A percentile compares a stretch with the other conserved stretches of the same genome.
phyloP scores from a whole-genome alignment of 2,113 vertebrate genomes.

The Halcyon malimbica region DNA sequence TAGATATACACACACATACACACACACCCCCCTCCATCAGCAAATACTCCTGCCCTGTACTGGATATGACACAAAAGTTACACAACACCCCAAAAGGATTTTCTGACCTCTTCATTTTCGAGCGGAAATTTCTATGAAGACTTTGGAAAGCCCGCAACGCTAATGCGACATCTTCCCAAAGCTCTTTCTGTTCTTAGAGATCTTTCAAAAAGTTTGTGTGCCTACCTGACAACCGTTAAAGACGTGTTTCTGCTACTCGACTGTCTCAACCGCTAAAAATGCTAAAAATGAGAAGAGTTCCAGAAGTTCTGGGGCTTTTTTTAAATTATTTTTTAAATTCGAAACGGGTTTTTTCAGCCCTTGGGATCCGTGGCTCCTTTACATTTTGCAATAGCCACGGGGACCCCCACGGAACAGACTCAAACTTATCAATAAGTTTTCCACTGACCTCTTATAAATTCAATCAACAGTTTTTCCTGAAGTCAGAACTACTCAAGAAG shows the following conservation, averaged over 20 bases:
- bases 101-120: background rate
- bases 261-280: background rate
- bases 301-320: background rate
- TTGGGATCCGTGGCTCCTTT: background rate
- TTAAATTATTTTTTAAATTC: background rate
- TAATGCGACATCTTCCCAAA: background rate
- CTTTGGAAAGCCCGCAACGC: background rate
- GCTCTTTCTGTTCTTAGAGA: background rate
- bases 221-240: slow-evolving; percentile 8
- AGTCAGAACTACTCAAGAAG: background rate
- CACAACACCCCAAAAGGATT: background rate
- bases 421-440: background rate
- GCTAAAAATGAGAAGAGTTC: background rate
- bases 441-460: background rate
- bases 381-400: background rate
- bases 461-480: background rate
- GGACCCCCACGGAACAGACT: background rate
- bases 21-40: background rate
- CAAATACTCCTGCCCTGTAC: background rate
- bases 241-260: background rate
- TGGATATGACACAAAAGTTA: background rate
- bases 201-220: background rate
- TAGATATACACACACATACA: background rate
- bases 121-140: background rate
- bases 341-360: background rate